A percentile compares a stretch with the other conserved stretches of the same genome.
phyloP scores from a whole-genome alignment of 2,888 invertebrate genomes.

The Escarpia spicata region DNA sequence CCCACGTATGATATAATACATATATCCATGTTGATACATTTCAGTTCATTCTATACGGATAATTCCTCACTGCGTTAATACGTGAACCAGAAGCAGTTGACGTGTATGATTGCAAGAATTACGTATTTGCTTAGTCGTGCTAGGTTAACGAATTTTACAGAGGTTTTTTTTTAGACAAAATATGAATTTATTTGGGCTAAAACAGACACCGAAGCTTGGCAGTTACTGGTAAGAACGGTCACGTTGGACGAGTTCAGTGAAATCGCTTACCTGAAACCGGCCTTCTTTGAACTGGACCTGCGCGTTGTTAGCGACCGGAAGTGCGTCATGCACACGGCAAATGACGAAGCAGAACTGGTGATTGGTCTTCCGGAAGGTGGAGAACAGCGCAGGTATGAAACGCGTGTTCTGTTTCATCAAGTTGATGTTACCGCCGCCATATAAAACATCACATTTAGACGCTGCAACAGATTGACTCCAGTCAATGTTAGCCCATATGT shows the following conservation, averaged over 20 bases:
- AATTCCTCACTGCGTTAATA: no score
- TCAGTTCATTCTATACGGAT: no score
- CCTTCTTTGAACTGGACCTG: slow-evolving; percentile 28
- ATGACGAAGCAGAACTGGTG: slow-evolving; percentile 23
- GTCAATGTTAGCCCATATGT: background rate
- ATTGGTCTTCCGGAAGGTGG: slow-evolving; percentile 22
- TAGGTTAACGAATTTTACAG: background rate
- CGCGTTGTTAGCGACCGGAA: slow-evolving; percentile 18
- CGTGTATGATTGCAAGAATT: background rate
- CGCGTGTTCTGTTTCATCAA: background rate
- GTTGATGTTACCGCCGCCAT: background rate
- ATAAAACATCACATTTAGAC: background rate
- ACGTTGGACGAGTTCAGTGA: slow-evolving; percentile 21
- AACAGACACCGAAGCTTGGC: slow-evolving; percentile 21
- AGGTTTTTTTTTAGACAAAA: background rate
- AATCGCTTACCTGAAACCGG: slow-evolving; percentile 26
- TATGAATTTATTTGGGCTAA: background rate
- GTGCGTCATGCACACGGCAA: background rate
- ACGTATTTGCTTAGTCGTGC: background rate
- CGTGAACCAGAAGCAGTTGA: no score
- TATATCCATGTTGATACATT: no score
- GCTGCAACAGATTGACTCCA: background rate
- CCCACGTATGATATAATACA: no score
- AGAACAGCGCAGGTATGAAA: background rate
- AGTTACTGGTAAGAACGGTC: slow-evolving; percentile 26